These are phyloP conservation scores for Dipus sagitta DNA, from an alignment of 2,797 vertebrate genomes.

Conservation along the genomic window DNA sequence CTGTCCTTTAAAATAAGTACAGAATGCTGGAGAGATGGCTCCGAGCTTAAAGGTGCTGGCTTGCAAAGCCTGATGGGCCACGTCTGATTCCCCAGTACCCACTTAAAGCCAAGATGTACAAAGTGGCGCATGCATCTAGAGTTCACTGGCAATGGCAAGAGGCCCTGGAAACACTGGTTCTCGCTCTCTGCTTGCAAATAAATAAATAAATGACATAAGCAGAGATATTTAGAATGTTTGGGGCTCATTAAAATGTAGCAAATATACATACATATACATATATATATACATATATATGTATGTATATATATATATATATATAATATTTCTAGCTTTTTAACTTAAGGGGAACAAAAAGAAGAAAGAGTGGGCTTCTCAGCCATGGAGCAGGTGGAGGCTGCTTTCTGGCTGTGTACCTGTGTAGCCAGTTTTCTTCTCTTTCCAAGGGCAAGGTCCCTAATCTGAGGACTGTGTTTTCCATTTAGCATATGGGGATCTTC, in stretches of 20 bases:
- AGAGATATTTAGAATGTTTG: too few species aligned
- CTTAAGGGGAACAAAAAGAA: constrained; percentile 4
- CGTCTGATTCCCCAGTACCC: background rate
- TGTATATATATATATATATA: background rate
- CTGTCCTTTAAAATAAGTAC: background rate
- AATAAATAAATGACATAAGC: too few species aligned
- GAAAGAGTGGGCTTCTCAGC: background rate
- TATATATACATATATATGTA: background rate
- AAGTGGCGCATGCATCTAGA: too few species aligned
- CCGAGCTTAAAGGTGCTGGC: background rate
- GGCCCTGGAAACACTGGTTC: too few species aligned
- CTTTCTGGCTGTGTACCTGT: constrained; percentile 4
- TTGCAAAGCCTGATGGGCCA: background rate
- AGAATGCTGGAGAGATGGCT: background rate
- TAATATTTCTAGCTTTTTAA: constrained; percentile 25
- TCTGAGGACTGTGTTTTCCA: background rate
- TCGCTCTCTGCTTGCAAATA: too few species aligned
- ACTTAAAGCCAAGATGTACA: too few species aligned
- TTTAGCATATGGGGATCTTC: constrained; percentile 31
- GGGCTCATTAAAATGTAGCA: constrained; percentile 20
- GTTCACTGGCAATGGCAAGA: too few species aligned
- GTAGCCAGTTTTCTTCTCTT: constrained; percentile 36
- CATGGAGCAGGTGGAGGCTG: background rate
- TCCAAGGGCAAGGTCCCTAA: constrained; percentile 40
- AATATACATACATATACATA: background rate